Base-by-base conservation (phyloP, 2,113 vertebrate species). In the Thalassoma bifasciatum region DNA sequence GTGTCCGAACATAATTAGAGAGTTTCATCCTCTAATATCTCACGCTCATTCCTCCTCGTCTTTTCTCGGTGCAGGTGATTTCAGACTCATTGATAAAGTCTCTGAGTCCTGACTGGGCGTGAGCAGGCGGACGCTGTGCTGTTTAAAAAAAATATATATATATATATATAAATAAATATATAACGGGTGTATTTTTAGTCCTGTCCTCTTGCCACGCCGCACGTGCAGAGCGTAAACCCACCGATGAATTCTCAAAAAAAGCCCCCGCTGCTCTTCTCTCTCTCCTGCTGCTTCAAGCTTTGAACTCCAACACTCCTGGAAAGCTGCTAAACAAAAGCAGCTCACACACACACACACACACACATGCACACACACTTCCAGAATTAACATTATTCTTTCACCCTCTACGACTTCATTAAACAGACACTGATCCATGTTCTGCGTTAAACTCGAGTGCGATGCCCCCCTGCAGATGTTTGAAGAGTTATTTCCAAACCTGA, bases 181-280 rank as follows among this genome's bases (percentile, higher is more conserved):
- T 65, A 38, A 42, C 68, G 78, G 73, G 68, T 77, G 24, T 81
- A 74, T 73, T 77, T 71, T 77, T 77, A 69, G 72, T 66, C 12
- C 4, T 58, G 40, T 6, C 42, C 24, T 60, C 22, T 34, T n/a
- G n/a, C 36, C 49, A 17, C 6, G 16, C 64, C 65, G 59, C 30
- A 71, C 66, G 63, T 74, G 66, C 72, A 66, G 62, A 82, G 67
- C 8, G 50, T 53, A 77, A 86, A 82, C 52, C 71, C 71, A 74
- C 76, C 51, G 72, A 84, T 82, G 70, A 79, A 76, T 79, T 66
- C 71, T 75, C 44, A 7, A 53, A 16, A n/a, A n/a, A 0, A 49
- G 66, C 58, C 60, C 61, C 42, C 40, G 58, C 51, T 78, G 56
- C 47, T 68, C 30, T 6, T 30, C 30, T 30, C 30, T 30, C 3